Evolutionary conservation across 1,140 invertebrate species (phyloP), one percentile per base, ranked within the genome.

Genomic region (Cheumatopsyche charites): DNA sequence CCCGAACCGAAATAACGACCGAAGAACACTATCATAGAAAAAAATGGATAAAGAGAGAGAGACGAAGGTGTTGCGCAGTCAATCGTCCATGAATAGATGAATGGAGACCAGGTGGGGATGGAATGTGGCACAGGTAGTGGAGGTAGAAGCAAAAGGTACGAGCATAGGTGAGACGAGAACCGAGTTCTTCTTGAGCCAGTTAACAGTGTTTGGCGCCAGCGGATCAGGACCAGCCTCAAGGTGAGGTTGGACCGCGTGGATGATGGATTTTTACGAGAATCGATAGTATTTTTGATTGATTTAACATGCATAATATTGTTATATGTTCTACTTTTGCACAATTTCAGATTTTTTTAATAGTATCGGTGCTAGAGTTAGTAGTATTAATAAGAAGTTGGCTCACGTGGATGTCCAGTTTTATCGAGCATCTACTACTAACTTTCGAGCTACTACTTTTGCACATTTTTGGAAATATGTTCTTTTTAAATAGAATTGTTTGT

Each of bases 101-200:
- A 58, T 26, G 55, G 19, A 36, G 3, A 36, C 29, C 9, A 36
- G 55, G 55, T 58, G 23, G 55, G 55, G 55, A 58, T 58, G 55
- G 55, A 58, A 58, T 58, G 55, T 58, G 13, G 55, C 55, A 13
- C 55, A 58, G 55, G 55, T 58, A 58, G 55, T 58, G 23, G 23
- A 58, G 13, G 55, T 58, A 25, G 23, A 58, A 4, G 29, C 29
- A 4, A n/a, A n/a, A n/a, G n/a, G 29, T 36, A 9, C 29, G 3
- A 36, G 29, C n/a, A 9, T 36, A 36, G 9, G 29, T 36, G 29
- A 36, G 29, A 19, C 25, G 21, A 25, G 23, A 17, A 25, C 55
- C 25, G 5, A 25, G 21, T 58, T 58, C 47, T 52, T 6, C 19
- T 23, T 4, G 21, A 15, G 17, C 17, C 15, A 25, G 11, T 9